Evolutionary conservation across 2,113 vertebrate species (phyloP).

Genomic region (Pimephales promelas): DNA sequence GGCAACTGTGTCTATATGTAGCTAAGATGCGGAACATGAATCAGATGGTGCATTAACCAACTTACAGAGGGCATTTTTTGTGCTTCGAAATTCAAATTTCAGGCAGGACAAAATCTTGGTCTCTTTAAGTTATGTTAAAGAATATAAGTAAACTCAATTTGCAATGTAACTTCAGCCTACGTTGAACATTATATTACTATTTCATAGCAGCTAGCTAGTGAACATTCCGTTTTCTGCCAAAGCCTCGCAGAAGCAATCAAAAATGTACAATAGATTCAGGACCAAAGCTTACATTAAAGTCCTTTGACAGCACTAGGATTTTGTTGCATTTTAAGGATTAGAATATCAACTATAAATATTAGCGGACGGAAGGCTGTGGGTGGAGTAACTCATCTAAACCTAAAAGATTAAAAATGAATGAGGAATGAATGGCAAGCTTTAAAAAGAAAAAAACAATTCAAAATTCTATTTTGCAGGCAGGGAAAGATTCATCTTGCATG

Average conservation of each 20-base stretch:
- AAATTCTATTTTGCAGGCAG: slow-evolving; percentile 99
- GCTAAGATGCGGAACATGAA: slow-evolving; percentile 1
- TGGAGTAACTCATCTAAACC: slow-evolving; percentile 30
- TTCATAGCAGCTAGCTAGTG: slow-evolving; percentile 41
- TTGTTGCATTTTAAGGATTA: slow-evolving; percentile 44
- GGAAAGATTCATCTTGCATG: slow-evolving; percentile 99
- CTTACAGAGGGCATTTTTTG: slow-evolving; percentile 32
- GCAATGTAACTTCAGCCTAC: slow-evolving; percentile 26
- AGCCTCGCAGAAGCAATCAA: slow-evolving; percentile 46
- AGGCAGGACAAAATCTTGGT: slow-evolving; percentile 38
- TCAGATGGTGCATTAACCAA: slow-evolving; percentile 7
- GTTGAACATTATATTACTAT: slow-evolving; percentile 25
- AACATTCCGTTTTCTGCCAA: slow-evolving; percentile 50
- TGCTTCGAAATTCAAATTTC: slow-evolving; percentile 44
- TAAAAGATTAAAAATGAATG: slow-evolving; percentile 41
- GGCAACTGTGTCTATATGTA: slow-evolving; percentile 14
- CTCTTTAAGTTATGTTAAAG: not conserved
- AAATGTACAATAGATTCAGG: slow-evolving; percentile 35
- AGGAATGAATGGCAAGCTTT: slow-evolving; percentile 43
- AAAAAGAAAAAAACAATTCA: slow-evolving; percentile 71
- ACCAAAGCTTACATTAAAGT: slow-evolving; percentile 43
- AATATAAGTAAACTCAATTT: slow-evolving; percentile 34
- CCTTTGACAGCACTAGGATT: slow-evolving; percentile 52
- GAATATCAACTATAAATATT: slow-evolving; percentile 46
- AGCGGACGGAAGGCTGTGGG: slow-evolving; percentile 36